Evolutionary conservation across 1,140 invertebrate genomes (phyloP), one percentile per base, ranked within the genome.

Genomic region (Arctopsyche grandis): DNA sequence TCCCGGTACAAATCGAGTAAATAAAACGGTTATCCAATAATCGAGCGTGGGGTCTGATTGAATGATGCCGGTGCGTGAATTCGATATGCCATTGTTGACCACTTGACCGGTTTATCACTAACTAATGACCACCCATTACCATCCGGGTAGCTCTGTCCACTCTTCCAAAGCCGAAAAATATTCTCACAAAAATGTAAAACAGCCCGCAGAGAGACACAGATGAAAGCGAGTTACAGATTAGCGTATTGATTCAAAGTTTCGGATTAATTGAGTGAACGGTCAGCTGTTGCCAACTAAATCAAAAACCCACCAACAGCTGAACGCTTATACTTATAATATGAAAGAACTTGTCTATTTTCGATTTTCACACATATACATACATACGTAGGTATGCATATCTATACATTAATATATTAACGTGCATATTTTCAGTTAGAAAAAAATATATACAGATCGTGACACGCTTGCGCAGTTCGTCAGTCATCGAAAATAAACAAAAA

Each of bases 1-100:
- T 69, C 26, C 69, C 76, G 58, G 19, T n/a, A 19, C 26, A 77
- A 77, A 77, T 77, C 60, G 76, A 69, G 60, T 74, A 77, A 77
- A 80, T 80, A 71, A 70, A 80, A 73, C 75, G 70, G 76, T 76
- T 76, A 79, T 79, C 73, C 78, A 79, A 79, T 76, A 79, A 69
- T 69, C 63, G 75, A 76, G 44, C 71, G 26, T 46, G 43, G 1
- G 58, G 58, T 21, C 43, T 80, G 79, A 77, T 73, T 74, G 78
- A 79, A 77, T 77, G 63, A 77, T 77, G 76, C 26, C 60, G 46
- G 60, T 77, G 76, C 74, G 60, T 71, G 48, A 24, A 69, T 24
- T 77, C 79, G 75, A 80, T 80, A 80, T 56, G 1, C 79, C 69
- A 80, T 80, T 80, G 75, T 80, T 21, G 75, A 22, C 60, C 79